These are phyloP conservation scores for Eulithis prunata DNA, from an alignment of 2,888 invertebrate genomes.

Conservation along the genomic window DNA sequence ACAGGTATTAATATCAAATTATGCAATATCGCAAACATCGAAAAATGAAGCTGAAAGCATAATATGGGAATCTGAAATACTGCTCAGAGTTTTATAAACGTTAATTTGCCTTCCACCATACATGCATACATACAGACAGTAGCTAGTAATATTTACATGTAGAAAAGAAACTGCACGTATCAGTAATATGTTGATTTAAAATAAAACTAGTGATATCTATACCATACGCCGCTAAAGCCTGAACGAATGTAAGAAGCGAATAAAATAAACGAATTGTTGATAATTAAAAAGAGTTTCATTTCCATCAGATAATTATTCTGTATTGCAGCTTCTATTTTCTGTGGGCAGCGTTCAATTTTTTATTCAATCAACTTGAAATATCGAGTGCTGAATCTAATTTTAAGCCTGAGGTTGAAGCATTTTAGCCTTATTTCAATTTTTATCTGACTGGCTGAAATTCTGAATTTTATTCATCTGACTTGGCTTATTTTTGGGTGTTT, in stretches of 20 bases:
- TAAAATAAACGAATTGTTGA: too few species aligned
- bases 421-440: slow-evolving; percentile 11
- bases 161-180: not conserved
- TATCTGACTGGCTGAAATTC: not conserved
- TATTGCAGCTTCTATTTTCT: slow-evolving; percentile 30
- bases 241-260: too few species aligned
- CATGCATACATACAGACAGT: slow-evolving; percentile 39
- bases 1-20: not conserved
- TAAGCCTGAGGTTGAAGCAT: slow-evolving; percentile 8
- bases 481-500: too few species aligned
- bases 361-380: slow-evolving; percentile 57
- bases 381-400: slow-evolving; percentile 59
- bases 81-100: slow-evolving; percentile 42
- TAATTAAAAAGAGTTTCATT: too few species aligned
- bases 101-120: slow-evolving; percentile 48
- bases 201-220: not conserved
- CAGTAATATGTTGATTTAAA: not conserved
- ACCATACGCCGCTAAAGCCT: too few species aligned
- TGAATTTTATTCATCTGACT: not conserved
- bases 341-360: slow-evolving; percentile 50
- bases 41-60: not conserved
- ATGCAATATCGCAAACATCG: not conserved
- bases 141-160: not conserved
- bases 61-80: slow-evolving; percentile 7
- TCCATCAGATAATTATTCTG: not conserved